Evolutionary conservation across 2,888 invertebrate genomes (phyloP).

Genomic region (Leuctra nigra): DNA sequence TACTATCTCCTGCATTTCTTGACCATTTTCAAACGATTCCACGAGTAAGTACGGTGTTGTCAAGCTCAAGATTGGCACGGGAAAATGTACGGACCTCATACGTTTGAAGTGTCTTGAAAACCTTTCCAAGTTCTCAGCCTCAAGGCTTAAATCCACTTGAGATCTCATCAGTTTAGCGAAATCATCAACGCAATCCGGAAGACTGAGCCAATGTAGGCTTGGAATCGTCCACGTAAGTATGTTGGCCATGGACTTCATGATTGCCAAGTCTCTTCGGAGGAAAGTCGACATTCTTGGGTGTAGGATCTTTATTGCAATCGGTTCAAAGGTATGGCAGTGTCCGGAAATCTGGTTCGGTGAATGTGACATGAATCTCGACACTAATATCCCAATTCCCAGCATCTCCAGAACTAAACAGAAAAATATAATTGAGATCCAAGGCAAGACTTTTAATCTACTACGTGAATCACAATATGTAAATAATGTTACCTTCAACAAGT

Average conservation of each 20-base stretch:
- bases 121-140: constrained; percentile 40
- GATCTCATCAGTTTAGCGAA: constrained; percentile 41
- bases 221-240: constrained; percentile 37
- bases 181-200: constrained; percentile 42
- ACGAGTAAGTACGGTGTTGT: constrained; percentile 41
- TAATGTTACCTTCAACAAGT: constrained; percentile 31
- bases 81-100: constrained; percentile 38
- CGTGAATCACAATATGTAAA: too few relatives aligned
- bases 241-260: constrained; percentile 38
- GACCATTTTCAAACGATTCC: constrained; percentile 44
- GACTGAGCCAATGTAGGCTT: constrained; percentile 41
- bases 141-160: constrained; percentile 43
- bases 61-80: constrained; percentile 38
- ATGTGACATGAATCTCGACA: constrained; percentile 15
- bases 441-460: background rate
- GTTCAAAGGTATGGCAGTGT: constrained; percentile 21
- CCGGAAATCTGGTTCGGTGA: constrained; percentile 17
- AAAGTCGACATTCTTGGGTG: constrained; percentile 40
- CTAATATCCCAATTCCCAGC: constrained; percentile 28
- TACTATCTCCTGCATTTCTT: constrained; percentile 37
- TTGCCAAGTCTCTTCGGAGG: constrained; percentile 39
- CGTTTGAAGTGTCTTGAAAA: constrained; percentile 41
- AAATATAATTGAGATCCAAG: background rate
- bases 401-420: constrained; percentile 31
- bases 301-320: constrained; percentile 41